phyloP scores from a whole-genome alignment of 2,888 invertebrate genomes.

The Osmoderma eremita region DNA sequence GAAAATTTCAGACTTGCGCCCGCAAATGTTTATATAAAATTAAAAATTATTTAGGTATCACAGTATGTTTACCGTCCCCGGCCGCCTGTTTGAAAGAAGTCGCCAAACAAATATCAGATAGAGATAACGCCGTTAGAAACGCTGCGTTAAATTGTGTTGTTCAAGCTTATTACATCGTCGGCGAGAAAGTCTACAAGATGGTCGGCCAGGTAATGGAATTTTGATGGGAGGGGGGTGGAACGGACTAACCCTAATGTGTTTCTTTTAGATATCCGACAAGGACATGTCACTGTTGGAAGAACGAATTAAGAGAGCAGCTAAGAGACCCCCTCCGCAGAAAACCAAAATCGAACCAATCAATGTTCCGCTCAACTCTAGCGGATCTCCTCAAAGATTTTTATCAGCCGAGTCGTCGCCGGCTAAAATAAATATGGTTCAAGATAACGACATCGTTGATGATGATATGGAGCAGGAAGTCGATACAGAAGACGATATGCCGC shows the following conservation, averaged over 20 bases:
- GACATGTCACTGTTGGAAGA: slow-evolving; percentile 95
- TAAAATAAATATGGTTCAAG: slow-evolving; percentile 39
- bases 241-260: background rate
- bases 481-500: slow-evolving; percentile 54
- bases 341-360: slow-evolving; percentile 44
- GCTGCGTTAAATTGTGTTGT: slow-evolving; percentile 95
- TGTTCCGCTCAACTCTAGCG: slow-evolving; percentile 28
- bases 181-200: slow-evolving; percentile 91
- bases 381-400: slow-evolving; percentile 34
- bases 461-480: slow-evolving; percentile 49
- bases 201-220: slow-evolving; percentile 89
- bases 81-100: slow-evolving; percentile 86
- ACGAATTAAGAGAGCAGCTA: slow-evolving; percentile 90
- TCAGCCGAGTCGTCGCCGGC: slow-evolving; percentile 40
- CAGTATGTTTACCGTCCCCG: slow-evolving; percentile 84
- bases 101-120: slow-evolving; percentile 93
- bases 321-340: slow-evolving; percentile 66
- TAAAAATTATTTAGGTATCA: slow-evolving; percentile 62
- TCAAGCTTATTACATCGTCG: slow-evolving; percentile 88
- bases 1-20: too few relatives aligned
- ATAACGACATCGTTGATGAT: slow-evolving; percentile 51
- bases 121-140: slow-evolving; percentile 95
- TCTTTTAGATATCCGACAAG: slow-evolving; percentile 85
- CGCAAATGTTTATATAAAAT: background rate
- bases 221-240: too few relatives aligned